Percentiles rank a stretch among this genome's conserved stretches.
phyloP scores from a whole-genome alignment of 2,797 vertebrate genomes.

The Muscicapa striata region DNA sequence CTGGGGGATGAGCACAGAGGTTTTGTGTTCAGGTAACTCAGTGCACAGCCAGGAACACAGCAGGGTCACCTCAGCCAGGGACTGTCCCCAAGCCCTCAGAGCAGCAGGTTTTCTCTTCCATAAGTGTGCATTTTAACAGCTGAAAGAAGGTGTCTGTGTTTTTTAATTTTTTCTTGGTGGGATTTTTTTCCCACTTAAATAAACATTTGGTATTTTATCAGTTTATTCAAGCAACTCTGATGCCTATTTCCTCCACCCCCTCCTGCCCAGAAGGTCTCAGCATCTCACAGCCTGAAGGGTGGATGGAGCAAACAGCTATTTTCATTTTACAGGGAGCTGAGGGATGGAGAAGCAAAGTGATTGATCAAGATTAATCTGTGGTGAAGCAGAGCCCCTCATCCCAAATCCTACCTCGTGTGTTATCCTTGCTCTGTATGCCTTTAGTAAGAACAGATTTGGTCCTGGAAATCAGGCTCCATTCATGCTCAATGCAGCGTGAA shows the following conservation, averaged over 20 bases:
- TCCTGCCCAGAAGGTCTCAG: not conserved
- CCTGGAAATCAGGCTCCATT: not conserved
- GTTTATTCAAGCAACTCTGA: not conserved
- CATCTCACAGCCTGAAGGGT: not conserved
- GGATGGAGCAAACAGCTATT: not conserved
- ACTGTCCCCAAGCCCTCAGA: not conserved
- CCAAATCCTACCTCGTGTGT: not conserved
- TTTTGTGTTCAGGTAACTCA: not conserved
- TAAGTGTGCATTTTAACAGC: not conserved
- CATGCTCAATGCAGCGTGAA: constrained; percentile 23
- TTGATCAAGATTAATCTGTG: not conserved
- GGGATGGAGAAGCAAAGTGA: not conserved
- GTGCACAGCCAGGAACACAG: not conserved
- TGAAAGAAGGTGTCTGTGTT: not conserved
- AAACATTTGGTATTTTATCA: not conserved
- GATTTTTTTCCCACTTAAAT: not conserved
- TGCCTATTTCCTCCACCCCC: not conserved
- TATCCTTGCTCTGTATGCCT: not conserved
- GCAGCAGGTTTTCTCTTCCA: not conserved
- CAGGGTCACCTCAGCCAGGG: not conserved
- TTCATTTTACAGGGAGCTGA: not conserved
- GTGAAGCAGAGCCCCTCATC: not conserved
- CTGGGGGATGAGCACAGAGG: not conserved
- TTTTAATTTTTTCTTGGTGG: too few relatives aligned
- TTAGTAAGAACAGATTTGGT: not conserved